A percentile compares a stretch with the other conserved stretches of the same genome.
phyloP scores from a whole-genome alignment of 2,888 invertebrate species.

The Chalcosyrphus nemorum region DNA sequence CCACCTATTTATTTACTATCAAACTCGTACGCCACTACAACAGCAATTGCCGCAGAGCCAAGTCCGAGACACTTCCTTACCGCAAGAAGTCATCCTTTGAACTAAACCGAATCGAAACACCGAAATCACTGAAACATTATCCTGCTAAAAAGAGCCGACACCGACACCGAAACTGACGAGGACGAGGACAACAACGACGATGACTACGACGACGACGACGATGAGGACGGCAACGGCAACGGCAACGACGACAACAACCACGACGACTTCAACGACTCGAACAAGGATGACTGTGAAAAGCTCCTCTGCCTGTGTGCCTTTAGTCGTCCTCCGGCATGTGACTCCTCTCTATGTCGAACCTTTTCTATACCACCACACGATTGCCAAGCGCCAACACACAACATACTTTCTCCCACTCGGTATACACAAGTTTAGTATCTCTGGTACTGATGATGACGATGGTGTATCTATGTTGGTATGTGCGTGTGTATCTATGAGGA shows the following conservation, averaged over 20 bases:
- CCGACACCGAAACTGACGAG: slow-evolving; percentile 75
- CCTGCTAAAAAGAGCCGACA: slow-evolving; percentile 74
- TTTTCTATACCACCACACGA: slow-evolving; percentile 66
- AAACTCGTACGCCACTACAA: slow-evolving; percentile 51
- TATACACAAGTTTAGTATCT: slow-evolving; percentile 52
- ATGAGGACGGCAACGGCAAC: slow-evolving; percentile 47
- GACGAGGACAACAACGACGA: slow-evolving; percentile 73
- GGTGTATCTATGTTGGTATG: slow-evolving; percentile 21
- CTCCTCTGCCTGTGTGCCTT: slow-evolving; percentile 70
- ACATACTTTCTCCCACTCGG: slow-evolving; percentile 64
- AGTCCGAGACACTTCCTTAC: slow-evolving; percentile 71
- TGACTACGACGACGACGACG: slow-evolving; percentile 42
- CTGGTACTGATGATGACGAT: too few species aligned
- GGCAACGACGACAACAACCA: slow-evolving; percentile 42
- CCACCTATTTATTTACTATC: slow-evolving; percentile 37
- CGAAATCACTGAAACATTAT: slow-evolving; percentile 71
- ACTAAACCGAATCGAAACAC: slow-evolving; percentile 71
- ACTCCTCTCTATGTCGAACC: slow-evolving; percentile 70
- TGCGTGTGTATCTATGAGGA: slow-evolving; percentile 69
- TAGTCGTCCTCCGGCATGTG: slow-evolving; percentile 69
- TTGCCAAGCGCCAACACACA: slow-evolving; percentile 57
- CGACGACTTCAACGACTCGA: slow-evolving; percentile 56
- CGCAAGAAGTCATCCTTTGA: slow-evolving; percentile 74
- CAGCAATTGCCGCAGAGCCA: slow-evolving; percentile 50
- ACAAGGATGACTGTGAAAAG: slow-evolving; percentile 71